Evolutionary conservation across 2,113 vertebrate species (phyloP), one percentile per base, ranked within the genome.

Genomic region (Gymnarchus niloticus): DNA sequence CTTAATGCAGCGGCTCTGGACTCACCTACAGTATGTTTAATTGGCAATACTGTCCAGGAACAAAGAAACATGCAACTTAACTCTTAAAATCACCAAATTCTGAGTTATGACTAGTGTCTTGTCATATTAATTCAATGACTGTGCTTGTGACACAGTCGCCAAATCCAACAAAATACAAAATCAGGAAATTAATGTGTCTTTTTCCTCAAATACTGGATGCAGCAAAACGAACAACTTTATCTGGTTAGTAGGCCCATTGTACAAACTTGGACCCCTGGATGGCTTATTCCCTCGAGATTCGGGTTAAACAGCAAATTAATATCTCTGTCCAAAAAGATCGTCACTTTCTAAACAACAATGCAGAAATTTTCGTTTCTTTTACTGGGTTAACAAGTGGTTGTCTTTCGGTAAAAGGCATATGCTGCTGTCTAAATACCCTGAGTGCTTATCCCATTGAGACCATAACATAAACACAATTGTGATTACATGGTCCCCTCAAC

Each of bases 271-370:
- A 52, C 28, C 41, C 33, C 83, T 33, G 23, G 56, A 9, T 37
- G 44, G 33, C 12, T 69, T 25, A 48, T 44, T 84, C 28, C 44
- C 48, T n/a, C 25, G 44, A 14, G 57, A 61, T 61, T 46, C 44
- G 61, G 83, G 57, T 65, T 84, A 48, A 65, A 84, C 25, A 65
- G 23, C 56, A 83, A 46, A 84, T 61, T 41, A 56, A 84, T 84
- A 56, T 84, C 57, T 49, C n/a, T 5, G n/a, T 41, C 25, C 21
- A 33, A 82, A n/a, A 41, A 28, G 57, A 46, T 48, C 33, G 33
- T 12, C 17, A 37, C 54, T 23, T 48, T 84, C n/a, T 21, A 41
- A 84, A 84, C 6, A 23, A 12, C 10, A 6, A 21, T 3, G 10
- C 21, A 19, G 23, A 49, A n/a, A 14, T 48, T 65, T 61, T 28